Base-by-base conservation (phyloP, 2,113 vertebrate species). In the Apaloderma vittatum region DNA sequence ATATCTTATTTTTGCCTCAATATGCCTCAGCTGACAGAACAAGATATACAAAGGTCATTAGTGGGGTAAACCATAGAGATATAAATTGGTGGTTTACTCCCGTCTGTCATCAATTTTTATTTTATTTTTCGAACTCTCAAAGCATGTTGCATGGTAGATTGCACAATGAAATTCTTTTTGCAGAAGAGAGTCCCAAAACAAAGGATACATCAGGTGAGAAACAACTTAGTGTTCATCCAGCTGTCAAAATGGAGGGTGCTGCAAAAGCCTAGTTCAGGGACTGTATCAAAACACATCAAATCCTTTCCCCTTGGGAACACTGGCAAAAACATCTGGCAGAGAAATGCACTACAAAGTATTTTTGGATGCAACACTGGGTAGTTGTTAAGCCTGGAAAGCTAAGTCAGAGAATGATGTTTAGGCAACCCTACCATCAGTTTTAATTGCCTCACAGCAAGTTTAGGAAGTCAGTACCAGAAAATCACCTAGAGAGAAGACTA, bases 161-260 rank as follows among this genome's bases (percentile, higher is more conserved):
- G 5, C 4, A 32, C 37, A 77, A 55, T 11, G 0, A 79, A 92
- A 75, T 11, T n/a, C 2, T 29, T 40, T 10, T 19, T 30, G 12
- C 17, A 55, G n/a, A 20, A 43, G 49, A 58, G 9, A 10, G 23
- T 29, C 49, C 9, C 17, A 32, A 79, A 90, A 15, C 8, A 67
- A 72, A 66, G 4, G 30, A 37, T 17, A 46, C 2, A 8, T 11
- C 37, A 23, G 37, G 20, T 61, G 21, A 70, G 70, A 52, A 52
- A 34, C 1, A n/a, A 19, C 3, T 12, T 59, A 16, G 16, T 46
- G 19, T 29, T 81, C 15, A 51, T 11, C 1, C 46, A 74, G 2
- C 17, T 7, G 3, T 0, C 27, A 57, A 51, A 30, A 46, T 16
- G 11, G 19, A 73, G 20, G 2, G 8, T 1, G 0, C 14, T 57